Conservation (phyloP, 2,888 invertebrate species). For the Drosophila mimica region DNA sequence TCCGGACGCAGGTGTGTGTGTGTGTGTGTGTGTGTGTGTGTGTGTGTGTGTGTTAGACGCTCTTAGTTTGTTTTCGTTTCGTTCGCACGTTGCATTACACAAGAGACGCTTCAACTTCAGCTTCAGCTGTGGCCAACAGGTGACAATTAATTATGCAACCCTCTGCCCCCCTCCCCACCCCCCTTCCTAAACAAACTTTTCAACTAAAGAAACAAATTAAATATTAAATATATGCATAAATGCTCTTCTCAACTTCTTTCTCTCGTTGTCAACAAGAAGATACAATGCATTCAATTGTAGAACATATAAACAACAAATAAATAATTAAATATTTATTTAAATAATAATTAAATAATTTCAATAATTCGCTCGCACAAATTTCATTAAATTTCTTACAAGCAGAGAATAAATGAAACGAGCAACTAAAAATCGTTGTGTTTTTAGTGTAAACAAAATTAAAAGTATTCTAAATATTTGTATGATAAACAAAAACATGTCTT, state of each 20-base stretch:
- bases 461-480: neutral
- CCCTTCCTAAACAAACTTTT: neutral
- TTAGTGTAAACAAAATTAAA: neutral
- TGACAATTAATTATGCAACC: constrained; percentile 29
- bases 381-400: neutral
- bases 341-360: neutral
- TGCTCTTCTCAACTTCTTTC: neutral
- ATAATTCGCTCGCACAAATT: neutral
- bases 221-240: neutral
- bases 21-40: neutral
- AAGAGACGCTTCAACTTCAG: constrained; percentile 16
- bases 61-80: constrained; percentile 16
- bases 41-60: constrained; percentile 6
- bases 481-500: neutral
- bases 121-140: neutral
- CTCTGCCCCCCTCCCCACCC: neutral
- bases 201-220: neutral
- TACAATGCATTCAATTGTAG: neutral
- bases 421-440: neutral
- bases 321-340: no score
- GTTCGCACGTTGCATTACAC: constrained; percentile 51
- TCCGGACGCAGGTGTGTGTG: neutral
- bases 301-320: no score
- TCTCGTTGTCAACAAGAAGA: neutral
- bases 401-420: neutral